Conservation (phyloP, 2,888 invertebrate genomes). For the Shargacucullia verbasci region DNA sequence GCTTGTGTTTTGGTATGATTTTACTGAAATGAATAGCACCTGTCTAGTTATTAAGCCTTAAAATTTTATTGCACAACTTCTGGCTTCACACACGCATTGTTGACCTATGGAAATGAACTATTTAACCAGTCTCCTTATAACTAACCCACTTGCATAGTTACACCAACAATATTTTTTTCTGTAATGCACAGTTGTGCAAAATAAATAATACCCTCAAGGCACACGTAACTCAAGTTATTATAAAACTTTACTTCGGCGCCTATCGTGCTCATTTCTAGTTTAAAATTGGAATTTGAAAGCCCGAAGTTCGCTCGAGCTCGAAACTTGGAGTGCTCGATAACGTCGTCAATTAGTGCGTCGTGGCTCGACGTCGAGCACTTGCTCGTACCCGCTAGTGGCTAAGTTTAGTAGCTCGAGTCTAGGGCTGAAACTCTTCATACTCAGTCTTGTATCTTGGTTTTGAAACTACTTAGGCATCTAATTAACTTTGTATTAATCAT, state of each 20-base stretch:
- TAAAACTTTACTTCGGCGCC: conserved; percentile 71
- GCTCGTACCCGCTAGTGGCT: conserved; percentile 42
- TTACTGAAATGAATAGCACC: too few relatives aligned
- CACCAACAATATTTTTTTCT: neutral
- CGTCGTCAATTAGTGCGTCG: conserved; percentile 83
- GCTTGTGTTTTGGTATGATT: too few relatives aligned
- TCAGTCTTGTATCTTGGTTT: conserved; percentile 19
- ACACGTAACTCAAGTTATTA: conserved; percentile 66
- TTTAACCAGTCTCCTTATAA: neutral
- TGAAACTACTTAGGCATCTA: neutral
- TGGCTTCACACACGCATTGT: neutral
- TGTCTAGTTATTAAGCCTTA: neutral
- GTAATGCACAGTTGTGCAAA: conserved; percentile 34
- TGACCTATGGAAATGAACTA: conserved; percentile 8
- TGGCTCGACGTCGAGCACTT: conserved; percentile 59
- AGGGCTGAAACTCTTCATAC: conserved; percentile 50
- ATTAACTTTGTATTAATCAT: conserved; percentile 5
- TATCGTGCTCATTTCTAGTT: conserved; percentile 74
- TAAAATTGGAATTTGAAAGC: conserved; percentile 81
- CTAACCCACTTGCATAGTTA: neutral
- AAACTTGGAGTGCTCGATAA: conserved; percentile 79
- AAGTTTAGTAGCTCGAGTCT: conserved; percentile 54
- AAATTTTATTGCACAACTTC: neutral
- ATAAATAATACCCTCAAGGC: conserved; percentile 51
- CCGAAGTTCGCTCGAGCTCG: conserved; percentile 72